Conservation (phyloP, 2,888 invertebrate genomes). For the Schrankia costaestrigalis region DNA sequence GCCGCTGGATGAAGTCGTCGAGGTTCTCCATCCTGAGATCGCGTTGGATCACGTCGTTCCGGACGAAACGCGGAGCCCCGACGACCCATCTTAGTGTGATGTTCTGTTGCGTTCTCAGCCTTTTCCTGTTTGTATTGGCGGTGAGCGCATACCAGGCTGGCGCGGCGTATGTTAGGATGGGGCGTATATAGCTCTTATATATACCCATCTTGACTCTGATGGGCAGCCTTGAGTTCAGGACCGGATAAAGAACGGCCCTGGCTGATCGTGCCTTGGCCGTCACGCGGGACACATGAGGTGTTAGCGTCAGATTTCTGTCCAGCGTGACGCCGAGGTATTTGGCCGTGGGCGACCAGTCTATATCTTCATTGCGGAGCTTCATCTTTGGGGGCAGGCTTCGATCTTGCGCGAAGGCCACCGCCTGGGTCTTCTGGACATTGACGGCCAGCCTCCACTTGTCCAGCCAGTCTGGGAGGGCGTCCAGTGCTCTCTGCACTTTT, state of each 20-base stretch:
- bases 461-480: conserved; percentile 1
- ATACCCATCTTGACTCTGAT: too few species aligned
- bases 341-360: neutral
- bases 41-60: too few species aligned
- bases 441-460: neutral
- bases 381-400: neutral
- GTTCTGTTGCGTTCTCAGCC: neutral
- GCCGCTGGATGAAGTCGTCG: too few species aligned
- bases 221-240: neutral
- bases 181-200: too few species aligned
- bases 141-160: too few species aligned
- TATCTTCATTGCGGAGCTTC: neutral
- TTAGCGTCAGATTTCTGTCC: neutral
- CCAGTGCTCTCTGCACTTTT: conserved; percentile 1
- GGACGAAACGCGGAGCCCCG: too few species aligned
- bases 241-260: neutral
- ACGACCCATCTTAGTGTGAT: too few species aligned
- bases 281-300: neutral
- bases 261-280: neutral
- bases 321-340: too few species aligned
- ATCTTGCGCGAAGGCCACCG: neutral
- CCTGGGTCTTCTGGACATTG: conserved; percentile 21
- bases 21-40: too few species aligned
- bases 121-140: neutral
- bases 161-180: too few species aligned